Base-by-base conservation (phyloP, 2,888 invertebrate species). In the Athrips mouffetella region DNA sequence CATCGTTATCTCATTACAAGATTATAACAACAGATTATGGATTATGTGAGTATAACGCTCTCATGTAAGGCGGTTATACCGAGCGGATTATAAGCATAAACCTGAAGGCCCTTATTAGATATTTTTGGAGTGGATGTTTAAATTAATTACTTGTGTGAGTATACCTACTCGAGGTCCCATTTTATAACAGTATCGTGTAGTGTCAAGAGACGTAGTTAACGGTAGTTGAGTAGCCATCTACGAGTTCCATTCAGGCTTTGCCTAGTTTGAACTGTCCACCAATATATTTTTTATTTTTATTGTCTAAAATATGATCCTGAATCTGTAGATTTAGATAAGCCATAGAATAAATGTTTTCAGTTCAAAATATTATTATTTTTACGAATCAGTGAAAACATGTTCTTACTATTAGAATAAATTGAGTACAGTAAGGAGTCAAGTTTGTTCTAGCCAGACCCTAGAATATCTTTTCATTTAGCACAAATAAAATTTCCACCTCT, bases 41-140 rank as follows among this genome's bases (percentile, higher is more conserved):
- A 25, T 4, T 25, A 7, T 15, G 40, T 40, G 27, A 27, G 27
- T 41, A 27, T 16, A 16, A 27, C 30, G 42, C 29, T 18, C 30
- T 44, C 30, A 44, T 30, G 18, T 44, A 20, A 20, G 18, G 20
- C 15, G n/a, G 27, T 41, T 41, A 30, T 6, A 25, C 41, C 15
- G 5, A 7, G 18, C 18, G 30, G 42, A 44, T 29, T 44, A 44
- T 11, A 15, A 25, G 11, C 15, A 21, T 40, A 40, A 31, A 25
- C 47, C 25, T 23, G 31, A 41, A 41, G 42, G 30, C 25, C 25
- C 33, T 41, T 41, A 31, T 48, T 41, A 41, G 16, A 25, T 18
- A 41, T 33, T 41, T 33, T 25, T 33, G 23, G 25, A 5, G n/a
- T 20, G 20, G 31, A 31, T 41, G 41, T 33, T 33, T 41, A 29